phyloP scores from a whole-genome alignment of 2,888 invertebrate species.

The Creontiades dilutus region DNA sequence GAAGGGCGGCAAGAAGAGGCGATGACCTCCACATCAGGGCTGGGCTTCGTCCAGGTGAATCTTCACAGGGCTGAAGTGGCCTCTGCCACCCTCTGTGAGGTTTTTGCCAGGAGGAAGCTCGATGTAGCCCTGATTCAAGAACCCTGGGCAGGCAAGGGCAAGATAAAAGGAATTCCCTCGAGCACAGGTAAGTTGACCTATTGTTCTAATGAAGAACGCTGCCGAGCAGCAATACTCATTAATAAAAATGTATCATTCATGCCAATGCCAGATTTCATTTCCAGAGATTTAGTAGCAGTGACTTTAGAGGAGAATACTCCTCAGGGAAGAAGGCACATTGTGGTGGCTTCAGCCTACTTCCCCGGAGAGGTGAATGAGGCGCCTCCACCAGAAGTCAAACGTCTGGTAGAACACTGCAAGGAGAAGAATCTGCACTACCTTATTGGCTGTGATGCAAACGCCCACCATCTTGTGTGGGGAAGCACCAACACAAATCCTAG shows the following conservation, averaged over 20 bases:
- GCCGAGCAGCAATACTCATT: background rate
- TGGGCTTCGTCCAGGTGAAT: no score
- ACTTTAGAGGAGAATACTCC: no score
- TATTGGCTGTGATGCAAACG: slow-evolving; percentile 22
- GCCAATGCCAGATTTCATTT: background rate
- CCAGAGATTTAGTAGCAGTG: background rate
- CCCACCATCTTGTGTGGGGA: slow-evolving; percentile 49
- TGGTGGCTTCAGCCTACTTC: background rate
- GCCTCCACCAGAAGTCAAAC: no score
- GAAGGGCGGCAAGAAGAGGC: no score
- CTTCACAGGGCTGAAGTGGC: background rate
- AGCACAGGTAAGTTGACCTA: background rate
- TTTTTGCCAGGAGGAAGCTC: background rate
- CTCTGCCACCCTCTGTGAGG: background rate
- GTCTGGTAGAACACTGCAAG: no score
- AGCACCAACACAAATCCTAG: background rate
- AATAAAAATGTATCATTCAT: background rate
- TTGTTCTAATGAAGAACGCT: background rate
- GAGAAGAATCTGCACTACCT: background rate
- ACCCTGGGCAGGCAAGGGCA: background rate
- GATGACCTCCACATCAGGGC: no score
- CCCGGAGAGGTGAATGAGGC: no score
- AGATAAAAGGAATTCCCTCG: background rate
- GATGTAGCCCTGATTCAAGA: no score
- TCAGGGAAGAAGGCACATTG: background rate